A percentile compares a stretch with the other conserved stretches of the same genome.
These are phyloP conservation scores for Pachymerium ferrugineum DNA, from an alignment of 2,888 invertebrate genomes.

Conservation along the genomic window DNA sequence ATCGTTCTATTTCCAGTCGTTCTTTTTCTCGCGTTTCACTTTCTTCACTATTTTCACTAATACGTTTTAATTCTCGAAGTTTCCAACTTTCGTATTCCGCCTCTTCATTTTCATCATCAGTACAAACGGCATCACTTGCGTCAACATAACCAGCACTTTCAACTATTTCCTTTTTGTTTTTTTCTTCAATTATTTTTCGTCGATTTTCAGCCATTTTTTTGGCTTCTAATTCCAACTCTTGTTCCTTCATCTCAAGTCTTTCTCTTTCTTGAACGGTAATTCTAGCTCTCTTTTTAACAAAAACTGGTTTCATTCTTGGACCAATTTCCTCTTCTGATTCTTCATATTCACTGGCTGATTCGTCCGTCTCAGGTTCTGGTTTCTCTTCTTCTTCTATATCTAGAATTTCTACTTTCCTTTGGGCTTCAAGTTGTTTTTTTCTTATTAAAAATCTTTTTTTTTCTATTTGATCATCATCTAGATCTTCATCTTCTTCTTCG, in stretches of 20 bases:
- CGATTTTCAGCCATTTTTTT: slow-evolving; percentile 82
- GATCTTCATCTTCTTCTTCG: slow-evolving; percentile 63
- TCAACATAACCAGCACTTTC: slow-evolving; percentile 54
- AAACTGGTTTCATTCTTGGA: slow-evolving; percentile 87
- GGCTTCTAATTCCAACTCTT: slow-evolving; percentile 75
- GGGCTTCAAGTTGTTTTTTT: slow-evolving; percentile 53
- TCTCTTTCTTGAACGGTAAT: slow-evolving; percentile 94
- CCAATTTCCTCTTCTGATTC: slow-evolving; percentile 80
- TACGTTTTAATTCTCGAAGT: slow-evolving; percentile 86
- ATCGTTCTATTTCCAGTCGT: slow-evolving; percentile 75
- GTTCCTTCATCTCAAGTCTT: slow-evolving; percentile 74
- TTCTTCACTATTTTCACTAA: slow-evolving; percentile 94
- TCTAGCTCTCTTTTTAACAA: slow-evolving; percentile 86
- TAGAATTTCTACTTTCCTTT: slow-evolving; percentile 51
- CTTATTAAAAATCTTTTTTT: slow-evolving; percentile 64
- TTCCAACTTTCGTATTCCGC: slow-evolving; percentile 98
- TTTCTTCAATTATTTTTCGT: slow-evolving; percentile 79
- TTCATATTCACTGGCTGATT: slow-evolving; percentile 64
- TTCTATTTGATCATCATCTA: slow-evolving; percentile 84
- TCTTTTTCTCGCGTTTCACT: slow-evolving; percentile 86
- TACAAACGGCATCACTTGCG: slow-evolving; percentile 75
- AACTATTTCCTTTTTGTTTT: slow-evolving; percentile 75
- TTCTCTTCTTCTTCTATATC: slow-evolving; percentile 66
- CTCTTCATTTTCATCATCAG: slow-evolving; percentile 93
- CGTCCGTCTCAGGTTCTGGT: slow-evolving; percentile 42